Percentiles rank a stretch among this genome's conserved stretches.
These are phyloP conservation scores for Hyperopisus bebe DNA, from an alignment of 2,113 vertebrate species.

Conservation along the genomic window DNA sequence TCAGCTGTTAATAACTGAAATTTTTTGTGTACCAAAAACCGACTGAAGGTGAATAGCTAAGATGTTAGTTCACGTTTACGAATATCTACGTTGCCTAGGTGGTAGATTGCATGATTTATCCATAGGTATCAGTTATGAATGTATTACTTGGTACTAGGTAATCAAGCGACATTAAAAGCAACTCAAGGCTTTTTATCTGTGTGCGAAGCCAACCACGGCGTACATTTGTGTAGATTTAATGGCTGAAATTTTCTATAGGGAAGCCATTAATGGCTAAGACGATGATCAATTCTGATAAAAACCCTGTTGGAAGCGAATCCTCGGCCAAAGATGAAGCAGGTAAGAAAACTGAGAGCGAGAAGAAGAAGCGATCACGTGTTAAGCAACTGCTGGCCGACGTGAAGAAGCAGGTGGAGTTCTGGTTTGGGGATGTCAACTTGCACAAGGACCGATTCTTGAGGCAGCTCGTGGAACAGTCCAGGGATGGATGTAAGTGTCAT, in stretches of 20 bases:
- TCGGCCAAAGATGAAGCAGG: slow-evolving; percentile 53
- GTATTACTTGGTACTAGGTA: neutral
- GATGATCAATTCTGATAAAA: slow-evolving; percentile 66
- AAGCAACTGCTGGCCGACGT: slow-evolving; percentile 90
- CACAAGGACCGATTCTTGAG: slow-evolving; percentile 88
- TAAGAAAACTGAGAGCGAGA: slow-evolving; percentile 81
- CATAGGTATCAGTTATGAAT: neutral
- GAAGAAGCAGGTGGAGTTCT: slow-evolving; percentile 94
- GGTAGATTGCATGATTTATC: neutral
- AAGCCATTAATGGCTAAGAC: neutral
- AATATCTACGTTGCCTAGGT: neutral
- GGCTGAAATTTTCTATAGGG: neutral
- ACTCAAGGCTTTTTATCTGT: neutral
- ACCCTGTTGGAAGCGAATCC: slow-evolving; percentile 44
- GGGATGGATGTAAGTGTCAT: slow-evolving; percentile 81
- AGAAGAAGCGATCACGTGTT: slow-evolving; percentile 91
- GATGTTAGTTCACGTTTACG: neutral
- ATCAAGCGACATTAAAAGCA: neutral
- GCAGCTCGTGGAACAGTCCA: slow-evolving; percentile 83
- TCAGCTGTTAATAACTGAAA: neutral
- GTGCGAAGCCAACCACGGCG: neutral
- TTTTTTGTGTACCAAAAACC: neutral
- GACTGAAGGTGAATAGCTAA: neutral
- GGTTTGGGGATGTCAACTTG: slow-evolving; percentile 95
- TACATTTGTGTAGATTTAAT: neutral